Base-by-base conservation (phyloP, 37 sponge, comb jelly and placozoan species). In the Beroe ovata region DNA sequence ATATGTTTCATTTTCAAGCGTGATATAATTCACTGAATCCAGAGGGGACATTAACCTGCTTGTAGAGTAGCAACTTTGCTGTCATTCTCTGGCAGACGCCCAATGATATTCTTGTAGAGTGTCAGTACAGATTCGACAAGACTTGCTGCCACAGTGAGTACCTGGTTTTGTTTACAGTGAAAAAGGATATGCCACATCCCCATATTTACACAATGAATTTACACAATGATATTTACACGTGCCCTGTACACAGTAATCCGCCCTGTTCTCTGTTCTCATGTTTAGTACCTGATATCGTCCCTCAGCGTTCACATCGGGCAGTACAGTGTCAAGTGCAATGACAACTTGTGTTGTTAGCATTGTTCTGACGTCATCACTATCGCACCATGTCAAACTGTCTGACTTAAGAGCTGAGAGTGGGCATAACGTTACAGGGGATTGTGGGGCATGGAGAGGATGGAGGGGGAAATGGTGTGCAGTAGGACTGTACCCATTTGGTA, bases 251-350 rank as follows among this genome's bases (percentile, higher is more conserved):
- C n/a, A n/a, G n/a, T n/a, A n/a, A n/a, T n/a, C n/a, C n/a, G n/a
- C n/a, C n/a, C n/a, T n/a, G n/a, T n/a, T n/a, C n/a, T n/a, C n/a
- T n/a, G n/a, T n/a, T n/a, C n/a, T n/a, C n/a, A n/a, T n/a, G n/a
- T n/a, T n/a, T n/a, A n/a, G n/a, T 40, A 77, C 84, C 84, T 77
- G 84, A 25, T 42, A 77, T 38, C 84, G 42, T 3, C 84, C 84
- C 35, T 77, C 84, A 22, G 16, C 84, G 54, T 77, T 54, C 42
- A 77, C 84, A 6, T 77, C 84, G n/a, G 35, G 35, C 35, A 77
- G 84, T 1, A 77, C 84, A 8, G 84, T 77, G n/a, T 77, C 84
- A 8, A 77, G 42, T 20, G 84, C 84, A 22, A 77, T 77, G 54
- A 21, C 23, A 3, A 77, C 54, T 26, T 77, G 84, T 32, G 54